phyloP scores from a whole-genome alignment of 2,113 vertebrate genomes.

The Gobio gobio region DNA sequence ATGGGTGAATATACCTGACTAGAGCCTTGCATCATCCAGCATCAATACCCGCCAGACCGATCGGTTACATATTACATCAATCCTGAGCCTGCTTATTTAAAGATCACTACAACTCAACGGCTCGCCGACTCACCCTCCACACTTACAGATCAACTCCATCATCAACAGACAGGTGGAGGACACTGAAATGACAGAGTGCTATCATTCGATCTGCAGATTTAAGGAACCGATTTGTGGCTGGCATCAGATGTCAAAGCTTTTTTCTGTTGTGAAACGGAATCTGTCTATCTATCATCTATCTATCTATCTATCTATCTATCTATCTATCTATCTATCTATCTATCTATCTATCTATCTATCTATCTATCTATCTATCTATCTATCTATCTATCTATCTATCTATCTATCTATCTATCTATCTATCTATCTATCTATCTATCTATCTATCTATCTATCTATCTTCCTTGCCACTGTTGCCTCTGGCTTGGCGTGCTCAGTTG shows the following conservation, averaged over 20 bases:
- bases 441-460: no score
- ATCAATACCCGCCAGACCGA: constrained; percentile 43
- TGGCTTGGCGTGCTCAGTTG: no score
- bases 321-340: not conserved
- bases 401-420: not conserved
- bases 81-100: constrained; percentile 56
- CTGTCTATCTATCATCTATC: not conserved
- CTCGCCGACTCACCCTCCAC: not conserved
- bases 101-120: not conserved
- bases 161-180: not conserved
- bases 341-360: not conserved
- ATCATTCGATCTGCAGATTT: not conserved
- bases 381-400: not conserved
- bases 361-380: not conserved
- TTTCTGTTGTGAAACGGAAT: no score
- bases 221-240: not conserved
- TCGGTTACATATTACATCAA: constrained; percentile 46
- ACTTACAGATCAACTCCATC: constrained; percentile 17
- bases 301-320: not conserved
- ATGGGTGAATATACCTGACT: not conserved
- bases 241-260: not conserved
- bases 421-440: not conserved
- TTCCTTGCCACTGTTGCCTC: no score
- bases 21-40: constrained; percentile 25
- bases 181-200: not conserved